Conservation (phyloP, 2,888 invertebrate genomes). For the Amiota communis region DNA sequence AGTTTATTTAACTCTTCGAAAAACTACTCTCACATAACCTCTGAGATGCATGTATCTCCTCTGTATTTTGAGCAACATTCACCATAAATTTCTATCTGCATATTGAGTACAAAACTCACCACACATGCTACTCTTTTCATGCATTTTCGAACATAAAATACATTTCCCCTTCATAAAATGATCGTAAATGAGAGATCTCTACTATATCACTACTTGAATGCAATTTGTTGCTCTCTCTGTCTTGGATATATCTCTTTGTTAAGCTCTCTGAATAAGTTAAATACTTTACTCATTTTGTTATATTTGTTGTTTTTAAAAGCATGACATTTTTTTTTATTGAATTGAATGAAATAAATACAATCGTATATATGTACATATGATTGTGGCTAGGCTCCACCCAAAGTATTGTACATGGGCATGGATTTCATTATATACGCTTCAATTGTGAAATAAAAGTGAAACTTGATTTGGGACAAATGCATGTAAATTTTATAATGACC, state of each 20-base stretch:
- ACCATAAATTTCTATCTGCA: no score
- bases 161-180: constrained; percentile 17
- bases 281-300: neutral
- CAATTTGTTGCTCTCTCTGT: neutral
- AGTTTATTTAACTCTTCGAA: no score
- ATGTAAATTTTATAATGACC: no score
- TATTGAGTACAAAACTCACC: constrained; percentile 17
- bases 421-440: neutral
- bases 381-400: constrained; percentile 15
- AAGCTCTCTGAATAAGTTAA: neutral
- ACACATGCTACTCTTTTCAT: constrained; percentile 1
- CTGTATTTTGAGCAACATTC: no score
- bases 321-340: neutral
- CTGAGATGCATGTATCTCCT: no score
- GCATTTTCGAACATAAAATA: constrained; percentile 18
- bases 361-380: no score
- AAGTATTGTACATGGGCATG: constrained; percentile 10
- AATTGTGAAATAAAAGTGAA: constrained; percentile 25
- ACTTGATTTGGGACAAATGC: constrained; percentile 4
- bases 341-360: constrained; percentile 7
- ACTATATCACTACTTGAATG: neutral
- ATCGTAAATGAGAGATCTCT: neutral
- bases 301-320: neutral
- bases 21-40: no score
- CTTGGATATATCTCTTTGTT: neutral